phyloP scores from a whole-genome alignment of 1,140 invertebrate species.

The Drosophila rufa region DNA sequence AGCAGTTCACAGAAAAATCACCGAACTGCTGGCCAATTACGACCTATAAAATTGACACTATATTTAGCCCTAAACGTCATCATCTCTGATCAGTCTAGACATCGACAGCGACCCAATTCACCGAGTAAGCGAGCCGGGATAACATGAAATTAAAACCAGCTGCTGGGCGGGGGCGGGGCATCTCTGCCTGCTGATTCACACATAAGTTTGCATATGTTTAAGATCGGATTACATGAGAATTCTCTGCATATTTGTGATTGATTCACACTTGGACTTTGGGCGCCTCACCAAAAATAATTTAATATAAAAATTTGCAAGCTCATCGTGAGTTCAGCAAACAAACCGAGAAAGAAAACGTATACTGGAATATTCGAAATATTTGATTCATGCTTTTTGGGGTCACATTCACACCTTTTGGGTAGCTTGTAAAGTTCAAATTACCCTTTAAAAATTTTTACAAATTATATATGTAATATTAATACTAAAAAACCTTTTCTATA shows the following conservation, averaged over 20 bases:
- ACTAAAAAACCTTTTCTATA: neutral
- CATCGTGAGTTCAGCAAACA: conserved; percentile 18
- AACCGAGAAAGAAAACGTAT: neutral
- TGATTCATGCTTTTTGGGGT: neutral
- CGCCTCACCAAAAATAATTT: neutral
- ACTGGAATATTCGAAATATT: neutral
- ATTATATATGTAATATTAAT: too few relatives aligned
- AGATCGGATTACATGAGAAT: conserved; percentile 36
- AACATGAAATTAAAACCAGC: conserved; percentile 29
- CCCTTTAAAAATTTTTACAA: too few relatives aligned
- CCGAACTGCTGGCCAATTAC: conserved; percentile 33
- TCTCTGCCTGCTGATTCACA: conserved; percentile 23
- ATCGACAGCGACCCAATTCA: conserved; percentile 23
- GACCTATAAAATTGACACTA: conserved; percentile 49
- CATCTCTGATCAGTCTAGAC: conserved; percentile 13
- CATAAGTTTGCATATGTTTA: conserved; percentile 17
- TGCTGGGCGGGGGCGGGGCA: neutral
- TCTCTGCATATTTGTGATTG: conserved; percentile 14
- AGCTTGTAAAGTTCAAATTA: neutral
- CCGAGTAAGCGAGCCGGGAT: conserved; percentile 32
- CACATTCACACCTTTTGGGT: neutral
- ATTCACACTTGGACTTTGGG: conserved; percentile 29
- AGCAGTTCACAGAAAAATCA: conserved; percentile 57
- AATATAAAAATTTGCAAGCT: conserved; percentile 7
- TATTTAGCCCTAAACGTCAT: conserved; percentile 58